Evolutionary conservation across 2,888 invertebrate genomes (phyloP).

Genomic region (Lapara coniferarum): DNA sequence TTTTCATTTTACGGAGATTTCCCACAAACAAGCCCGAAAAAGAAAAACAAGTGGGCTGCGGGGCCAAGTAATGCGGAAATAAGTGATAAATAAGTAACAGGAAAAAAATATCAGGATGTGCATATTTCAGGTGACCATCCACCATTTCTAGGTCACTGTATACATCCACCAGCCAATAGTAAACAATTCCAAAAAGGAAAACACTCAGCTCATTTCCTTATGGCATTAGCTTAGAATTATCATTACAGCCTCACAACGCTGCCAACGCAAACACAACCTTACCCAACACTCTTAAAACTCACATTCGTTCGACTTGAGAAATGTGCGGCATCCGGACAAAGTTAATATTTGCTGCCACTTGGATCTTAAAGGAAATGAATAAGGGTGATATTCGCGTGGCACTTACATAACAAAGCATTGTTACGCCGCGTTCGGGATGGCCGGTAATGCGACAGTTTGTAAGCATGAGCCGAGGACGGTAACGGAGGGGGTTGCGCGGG

Average conservation of each 20-base stretch:
- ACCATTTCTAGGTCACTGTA: slow-evolving; percentile 29
- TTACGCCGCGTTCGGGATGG: slow-evolving; percentile 53
- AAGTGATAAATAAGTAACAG: slow-evolving; percentile 24
- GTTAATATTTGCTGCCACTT: slow-evolving; percentile 43
- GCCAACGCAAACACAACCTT: slow-evolving; percentile 50
- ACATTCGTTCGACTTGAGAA: slow-evolving; percentile 45
- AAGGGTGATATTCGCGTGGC: slow-evolving; percentile 55
- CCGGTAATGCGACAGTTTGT: slow-evolving; percentile 82
- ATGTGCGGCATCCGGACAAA: slow-evolving; percentile 42
- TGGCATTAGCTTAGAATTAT: slow-evolving; percentile 78
- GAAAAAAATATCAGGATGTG: slow-evolving; percentile 23
- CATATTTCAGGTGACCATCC: slow-evolving; percentile 27
- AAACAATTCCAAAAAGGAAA: slow-evolving; percentile 62
- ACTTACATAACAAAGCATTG: slow-evolving; percentile 37
- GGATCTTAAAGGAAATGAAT: slow-evolving; percentile 43
- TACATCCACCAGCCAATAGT: slow-evolving; percentile 40
- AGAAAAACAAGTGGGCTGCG: neutral
- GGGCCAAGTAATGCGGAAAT: slow-evolving; percentile 9
- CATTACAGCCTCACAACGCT: slow-evolving; percentile 59
- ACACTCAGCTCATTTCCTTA: slow-evolving; percentile 66
- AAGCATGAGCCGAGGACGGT: slow-evolving; percentile 78
- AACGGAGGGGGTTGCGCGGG: slow-evolving; percentile 46
- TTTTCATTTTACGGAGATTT: neutral
- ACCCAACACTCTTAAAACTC: slow-evolving; percentile 53
- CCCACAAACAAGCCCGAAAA: neutral